Evolutionary conservation across 1,140 invertebrate genomes (phyloP).

Genomic region (Dolichoris vasculosae): DNA sequence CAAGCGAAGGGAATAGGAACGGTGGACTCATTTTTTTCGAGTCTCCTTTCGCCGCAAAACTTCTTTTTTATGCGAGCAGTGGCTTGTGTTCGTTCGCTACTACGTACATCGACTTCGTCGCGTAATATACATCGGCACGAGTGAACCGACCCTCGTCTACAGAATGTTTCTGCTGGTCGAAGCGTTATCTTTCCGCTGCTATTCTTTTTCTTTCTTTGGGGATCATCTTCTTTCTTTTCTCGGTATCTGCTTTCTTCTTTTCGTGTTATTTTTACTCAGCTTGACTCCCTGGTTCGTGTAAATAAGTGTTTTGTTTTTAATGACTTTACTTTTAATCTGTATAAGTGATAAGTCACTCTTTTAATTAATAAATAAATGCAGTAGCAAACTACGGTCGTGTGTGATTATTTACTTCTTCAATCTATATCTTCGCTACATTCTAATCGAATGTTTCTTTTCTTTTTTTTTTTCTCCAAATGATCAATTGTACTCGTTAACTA

Average conservation of each 20-base stretch:
- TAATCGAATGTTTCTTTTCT: background rate
- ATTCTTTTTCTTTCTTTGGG: background rate
- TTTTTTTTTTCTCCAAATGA: background rate
- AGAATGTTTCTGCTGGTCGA: slow-evolving; percentile 2
- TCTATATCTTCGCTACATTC: background rate
- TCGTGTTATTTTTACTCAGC: background rate
- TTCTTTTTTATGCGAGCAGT: background rate
- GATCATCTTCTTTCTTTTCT: background rate
- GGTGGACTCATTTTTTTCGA: background rate
- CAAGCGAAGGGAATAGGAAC: background rate
- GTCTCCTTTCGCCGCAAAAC: background rate
- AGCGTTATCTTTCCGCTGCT: slow-evolving; percentile 14
- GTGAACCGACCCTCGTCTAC: slow-evolving; percentile 49
- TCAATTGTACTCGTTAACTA: background rate
- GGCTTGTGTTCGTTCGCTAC: background rate
- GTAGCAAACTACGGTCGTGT: background rate
- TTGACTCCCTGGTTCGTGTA: background rate
- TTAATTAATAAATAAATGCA: background rate
- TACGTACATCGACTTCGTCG: background rate
- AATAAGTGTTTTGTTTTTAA: background rate
- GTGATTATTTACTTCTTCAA: background rate
- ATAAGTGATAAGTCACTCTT: background rate
- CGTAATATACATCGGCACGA: background rate
- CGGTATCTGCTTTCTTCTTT: slow-evolving; percentile 19
- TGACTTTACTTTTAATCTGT: background rate